Percentiles rank a stretch among this genome's conserved stretches.
Evolutionary conservation across 2,797 vertebrate species (phyloP).

Genomic region (Microctenopoma steveboyesi): DNA sequence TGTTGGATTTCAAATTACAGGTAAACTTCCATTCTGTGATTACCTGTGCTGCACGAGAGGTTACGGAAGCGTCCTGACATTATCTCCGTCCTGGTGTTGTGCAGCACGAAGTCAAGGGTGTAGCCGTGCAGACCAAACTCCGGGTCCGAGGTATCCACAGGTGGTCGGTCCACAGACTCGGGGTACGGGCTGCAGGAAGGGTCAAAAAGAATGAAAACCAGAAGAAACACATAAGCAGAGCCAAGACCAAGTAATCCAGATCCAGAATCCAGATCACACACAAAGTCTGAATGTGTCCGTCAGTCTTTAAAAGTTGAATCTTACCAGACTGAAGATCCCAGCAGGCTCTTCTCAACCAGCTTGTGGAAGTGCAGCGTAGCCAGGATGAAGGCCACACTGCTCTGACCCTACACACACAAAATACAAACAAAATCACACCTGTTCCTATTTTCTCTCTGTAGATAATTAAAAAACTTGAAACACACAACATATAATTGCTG

Average conservation of each 20-base stretch:
- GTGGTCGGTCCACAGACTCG: conserved; percentile 54
- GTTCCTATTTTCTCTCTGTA: too few relatives aligned
- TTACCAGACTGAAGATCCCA: conserved; percentile 85
- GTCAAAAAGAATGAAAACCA: conserved; percentile 14
- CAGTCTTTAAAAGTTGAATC: too few relatives aligned
- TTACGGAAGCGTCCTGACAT: conserved; percentile 83
- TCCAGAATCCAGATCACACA: too few relatives aligned
- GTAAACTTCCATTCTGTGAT: background rate
- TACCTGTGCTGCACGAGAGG: conserved; percentile 86
- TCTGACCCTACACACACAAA: conserved; percentile 52
- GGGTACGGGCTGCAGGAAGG: conserved; percentile 78
- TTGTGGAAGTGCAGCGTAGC: conserved; percentile 88
- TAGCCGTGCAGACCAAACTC: conserved; percentile 87
- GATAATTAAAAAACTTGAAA: too few relatives aligned
- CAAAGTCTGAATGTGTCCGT: too few relatives aligned
- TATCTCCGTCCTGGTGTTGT: conserved; percentile 78
- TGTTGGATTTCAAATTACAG: too few relatives aligned
- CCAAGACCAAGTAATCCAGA: too few relatives aligned
- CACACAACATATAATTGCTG: too few relatives aligned
- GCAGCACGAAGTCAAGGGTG: conserved; percentile 87
- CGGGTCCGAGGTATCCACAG: conserved; percentile 78
- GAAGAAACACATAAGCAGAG: too few relatives aligned
- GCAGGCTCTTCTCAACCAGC: conserved; percentile 88
- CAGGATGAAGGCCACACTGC: conserved; percentile 87
- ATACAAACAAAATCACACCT: background rate